These are phyloP conservation scores for Oryzias javanicus DNA, from an alignment of 2,113 vertebrate species.

Conservation along the genomic window DNA sequence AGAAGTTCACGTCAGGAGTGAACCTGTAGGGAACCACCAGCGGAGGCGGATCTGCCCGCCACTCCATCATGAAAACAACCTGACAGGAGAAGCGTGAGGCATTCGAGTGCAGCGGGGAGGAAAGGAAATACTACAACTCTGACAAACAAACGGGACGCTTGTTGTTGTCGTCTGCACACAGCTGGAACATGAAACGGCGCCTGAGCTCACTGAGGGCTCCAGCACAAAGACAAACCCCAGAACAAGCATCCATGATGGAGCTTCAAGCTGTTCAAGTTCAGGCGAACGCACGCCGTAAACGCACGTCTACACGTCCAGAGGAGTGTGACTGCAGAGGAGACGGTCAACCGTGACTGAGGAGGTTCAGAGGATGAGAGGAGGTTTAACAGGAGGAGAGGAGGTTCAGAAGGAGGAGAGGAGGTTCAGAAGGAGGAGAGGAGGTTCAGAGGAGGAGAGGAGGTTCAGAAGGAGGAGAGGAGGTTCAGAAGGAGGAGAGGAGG, in stretches of 20 bases:
- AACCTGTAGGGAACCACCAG: constrained; percentile 7
- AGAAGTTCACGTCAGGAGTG: not conserved
- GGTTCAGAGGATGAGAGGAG: too few species aligned
- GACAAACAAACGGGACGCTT: not conserved
- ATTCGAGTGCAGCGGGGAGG: not conserved
- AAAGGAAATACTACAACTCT: not conserved
- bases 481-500: too few species aligned
- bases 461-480: too few species aligned
- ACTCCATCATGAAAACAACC: constrained; percentile 6
- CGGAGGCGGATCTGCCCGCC: constrained; percentile 5
- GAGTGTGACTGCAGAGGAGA: too few species aligned
- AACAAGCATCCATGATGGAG: not conserved
- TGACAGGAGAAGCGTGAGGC: constrained; percentile 2
- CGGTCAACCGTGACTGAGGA: too few species aligned
- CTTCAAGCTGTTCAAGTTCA: too few species aligned
- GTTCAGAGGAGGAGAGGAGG: too few species aligned
- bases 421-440: too few species aligned
- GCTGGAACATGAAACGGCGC: not conserved
- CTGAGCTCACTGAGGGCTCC: not conserved
- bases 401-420: too few species aligned
- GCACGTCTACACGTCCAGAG: too few species aligned
- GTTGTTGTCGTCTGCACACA: not conserved
- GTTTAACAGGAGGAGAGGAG: too few species aligned
- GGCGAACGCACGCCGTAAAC: too few species aligned
- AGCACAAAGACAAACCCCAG: not conserved